Percentiles rank a stretch among this genome's conserved stretches.
Conservation (phyloP, 1,140 invertebrate species). For the Lepidostoma basale region DNA sequence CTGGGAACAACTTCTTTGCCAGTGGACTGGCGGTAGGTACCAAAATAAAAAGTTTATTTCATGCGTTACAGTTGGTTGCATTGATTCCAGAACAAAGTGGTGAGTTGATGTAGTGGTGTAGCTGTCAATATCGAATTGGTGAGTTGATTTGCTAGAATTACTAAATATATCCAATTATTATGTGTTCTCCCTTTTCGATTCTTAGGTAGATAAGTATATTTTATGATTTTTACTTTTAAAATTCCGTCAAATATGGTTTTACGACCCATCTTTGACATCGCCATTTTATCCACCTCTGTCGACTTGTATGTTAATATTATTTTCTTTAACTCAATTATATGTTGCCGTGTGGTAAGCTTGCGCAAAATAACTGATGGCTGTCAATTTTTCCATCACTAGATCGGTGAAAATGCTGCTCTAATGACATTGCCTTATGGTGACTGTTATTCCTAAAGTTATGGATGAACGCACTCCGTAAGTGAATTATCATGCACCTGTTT, state of each 20-base stretch:
- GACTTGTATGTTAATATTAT: slow-evolving; percentile 26
- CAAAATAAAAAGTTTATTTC: background rate
- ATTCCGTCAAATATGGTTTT: background rate
- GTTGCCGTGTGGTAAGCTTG: background rate
- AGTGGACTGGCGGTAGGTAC: slow-evolving; percentile 8
- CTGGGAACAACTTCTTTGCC: too few species aligned
- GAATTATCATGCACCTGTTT: slow-evolving; percentile 29
- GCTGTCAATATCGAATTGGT: slow-evolving; percentile 40
- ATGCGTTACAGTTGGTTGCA: slow-evolving; percentile 12
- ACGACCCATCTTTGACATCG: slow-evolving; percentile 23
- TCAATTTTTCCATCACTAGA: slow-evolving; percentile 32
- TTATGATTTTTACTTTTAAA: background rate
- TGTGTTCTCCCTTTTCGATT: background rate
- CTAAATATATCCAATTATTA: background rate
- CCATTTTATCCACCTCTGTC: slow-evolving; percentile 31
- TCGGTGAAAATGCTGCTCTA: slow-evolving; percentile 33
- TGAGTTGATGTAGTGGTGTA: slow-evolving; percentile 34
- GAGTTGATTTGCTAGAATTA: slow-evolving; percentile 8
- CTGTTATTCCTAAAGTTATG: slow-evolving; percentile 43
- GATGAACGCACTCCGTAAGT: slow-evolving; percentile 47
- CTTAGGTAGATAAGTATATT: background rate
- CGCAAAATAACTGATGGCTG: slow-evolving; percentile 18
- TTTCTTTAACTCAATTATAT: slow-evolving; percentile 14
- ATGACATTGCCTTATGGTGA: slow-evolving; percentile 42
- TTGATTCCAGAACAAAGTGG: slow-evolving; percentile 36